Evolutionary conservation across 2,113 vertebrate genomes (phyloP), one percentile per base, ranked within the genome.

Genomic region (Grammomys surdaster): DNA sequence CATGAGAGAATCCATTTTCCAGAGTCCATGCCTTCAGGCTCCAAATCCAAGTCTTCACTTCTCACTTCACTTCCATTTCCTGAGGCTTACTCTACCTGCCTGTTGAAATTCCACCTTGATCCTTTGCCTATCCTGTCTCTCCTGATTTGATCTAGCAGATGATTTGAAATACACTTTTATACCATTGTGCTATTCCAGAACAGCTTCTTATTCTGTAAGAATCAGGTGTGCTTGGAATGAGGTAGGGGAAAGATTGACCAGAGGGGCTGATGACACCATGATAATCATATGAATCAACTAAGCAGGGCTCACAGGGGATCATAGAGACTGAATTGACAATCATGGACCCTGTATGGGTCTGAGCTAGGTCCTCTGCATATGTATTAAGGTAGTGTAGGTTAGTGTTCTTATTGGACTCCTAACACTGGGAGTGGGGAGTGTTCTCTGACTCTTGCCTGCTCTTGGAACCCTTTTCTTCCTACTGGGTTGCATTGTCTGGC

Each of bases 351-450:
- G 56, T 26, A 5, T 63, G 20, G n/a, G 24, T 43, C n/a, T 63
- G 58, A 63, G 12, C n/a, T 63, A 31, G 24, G n/a, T 84, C 81
- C 24, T 84, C 24, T 60, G 24, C 22, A 40, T 60, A 60, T 40
- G 16, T 4, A 20, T n/a, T n/a, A 81, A 14, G 12, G 3, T 20
- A 28, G 36, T 60, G 5, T 26, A 60, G 56, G 22, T 60, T 82
- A 54, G 36, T 82, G 81, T 60, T 63, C 58, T 63, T 63, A 1
- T 43, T 22, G 56, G 33, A 26, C 56, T 28, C 22, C 80, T 84
- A 63, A 17, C 13, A 28, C n/a, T 63, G n/a, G 56, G 3, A 60
- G 5, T 1, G 2, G 11, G n/a, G 24, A 33, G 0, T 63, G 56
- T 63, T 63, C 58, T 63, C 81, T 63, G 56, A 43, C n/a, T 63